Base-by-base conservation (phyloP, 2,888 invertebrate species). In the Herminia tarsipennalis region DNA sequence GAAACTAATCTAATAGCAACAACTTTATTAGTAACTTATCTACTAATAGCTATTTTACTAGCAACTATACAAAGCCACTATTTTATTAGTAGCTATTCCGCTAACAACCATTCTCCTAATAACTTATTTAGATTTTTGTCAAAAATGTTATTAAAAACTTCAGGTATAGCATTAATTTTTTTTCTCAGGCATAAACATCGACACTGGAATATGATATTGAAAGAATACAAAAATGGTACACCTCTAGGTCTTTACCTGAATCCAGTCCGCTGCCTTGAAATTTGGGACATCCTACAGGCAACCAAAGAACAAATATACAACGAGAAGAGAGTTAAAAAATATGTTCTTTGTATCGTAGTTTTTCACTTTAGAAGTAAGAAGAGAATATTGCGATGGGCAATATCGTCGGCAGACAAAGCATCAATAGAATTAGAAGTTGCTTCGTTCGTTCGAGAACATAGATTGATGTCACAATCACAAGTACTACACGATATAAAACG, bases 131-230 rank as follows among this genome's bases (percentile, higher is more conserved):
- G n/a, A n/a, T n/a, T n/a, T n/a, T n/a, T n/a, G n/a, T n/a, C n/a
- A n/a, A n/a, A n/a, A n/a, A n/a, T n/a, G n/a, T n/a, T n/a, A n/a
- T n/a, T n/a, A n/a, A n/a, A n/a, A n/a, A n/a, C n/a, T n/a, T n/a
- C n/a, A n/a, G n/a, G n/a, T n/a, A n/a, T n/a, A n/a, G n/a, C n/a
- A n/a, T n/a, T n/a, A n/a, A n/a, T n/a, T n/a, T n/a, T n/a, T 8
- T 6, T 41, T 30, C 14, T n/a, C 54, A 89, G 90, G 54, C 83
- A 66, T 44, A 83, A 78, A 61, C 86, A 86, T 43, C 81, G 88
- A 0, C 74, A 73, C 17, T 90, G 89, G 90, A 80, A 77, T 34
- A 81, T 86, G 73, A 86, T 88, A 48, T 28, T 88, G 4, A 81
- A 76, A 49, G 87, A 88, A 44, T 72, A 82, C 45, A 76, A 80